Percentiles rank a stretch among this genome's conserved stretches.
phyloP scores from a whole-genome alignment of 1,140 invertebrate genomes.

The Meloidogyne hapla region DNA sequence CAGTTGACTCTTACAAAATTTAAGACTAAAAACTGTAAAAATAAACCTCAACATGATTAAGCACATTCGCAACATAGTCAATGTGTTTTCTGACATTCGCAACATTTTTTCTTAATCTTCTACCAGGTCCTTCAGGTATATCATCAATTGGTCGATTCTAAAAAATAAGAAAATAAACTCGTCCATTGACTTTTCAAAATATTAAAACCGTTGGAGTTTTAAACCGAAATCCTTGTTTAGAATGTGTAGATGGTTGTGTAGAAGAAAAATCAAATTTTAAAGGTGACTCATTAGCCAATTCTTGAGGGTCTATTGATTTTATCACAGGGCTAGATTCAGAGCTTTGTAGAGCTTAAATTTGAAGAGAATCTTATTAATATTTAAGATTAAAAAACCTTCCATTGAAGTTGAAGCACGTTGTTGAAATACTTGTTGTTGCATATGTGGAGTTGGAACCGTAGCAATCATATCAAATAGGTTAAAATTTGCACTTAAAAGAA shows the following conservation, averaged over 20 bases:
- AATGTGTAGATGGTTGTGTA: neutral
- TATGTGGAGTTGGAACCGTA: neutral
- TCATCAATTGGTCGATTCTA: constrained; percentile 18
- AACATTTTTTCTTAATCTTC: constrained; percentile 51
- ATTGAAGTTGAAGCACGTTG: constrained; percentile 16
- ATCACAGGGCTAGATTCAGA: neutral
- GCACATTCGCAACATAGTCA: constrained; percentile 50
- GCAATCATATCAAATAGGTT: neutral
- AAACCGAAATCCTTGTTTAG: neutral
- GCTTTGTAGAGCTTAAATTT: neutral
- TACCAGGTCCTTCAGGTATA: constrained; percentile 47
- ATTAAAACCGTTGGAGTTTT: neutral
- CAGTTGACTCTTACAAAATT: neutral
- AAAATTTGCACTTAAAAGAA: no score
- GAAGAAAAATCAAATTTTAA: constrained; percentile 3
- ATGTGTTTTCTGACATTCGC: constrained; percentile 56
- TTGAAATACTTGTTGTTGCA: constrained; percentile 23
- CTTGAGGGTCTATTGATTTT: neutral
- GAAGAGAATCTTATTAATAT: neutral
- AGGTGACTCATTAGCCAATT: neutral
- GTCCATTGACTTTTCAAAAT: neutral
- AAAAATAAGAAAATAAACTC: neutral
- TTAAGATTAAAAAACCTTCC: constrained; percentile 7
- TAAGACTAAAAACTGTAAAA: neutral
- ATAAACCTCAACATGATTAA: constrained; percentile 48